Evolutionary conservation across 2,113 vertebrate genomes (phyloP).

Genomic region (Microtus richardsoni): DNA sequence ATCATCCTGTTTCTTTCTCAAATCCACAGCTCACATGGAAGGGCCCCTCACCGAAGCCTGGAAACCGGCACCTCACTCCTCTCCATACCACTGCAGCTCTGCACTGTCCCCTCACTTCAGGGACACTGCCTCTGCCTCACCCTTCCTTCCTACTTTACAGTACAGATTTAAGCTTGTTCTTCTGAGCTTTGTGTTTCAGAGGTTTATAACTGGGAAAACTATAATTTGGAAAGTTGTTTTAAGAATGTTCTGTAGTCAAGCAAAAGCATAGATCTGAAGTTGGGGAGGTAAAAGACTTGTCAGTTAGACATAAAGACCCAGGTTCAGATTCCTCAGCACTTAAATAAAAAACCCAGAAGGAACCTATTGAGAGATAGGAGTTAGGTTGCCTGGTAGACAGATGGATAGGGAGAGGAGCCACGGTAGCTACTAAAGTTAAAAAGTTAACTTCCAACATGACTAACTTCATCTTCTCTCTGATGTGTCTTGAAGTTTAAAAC

Average conservation of each 20-base stretch:
- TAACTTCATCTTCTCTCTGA: not conserved
- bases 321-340: not conserved
- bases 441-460: not conserved
- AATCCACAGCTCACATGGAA: not conserved
- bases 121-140: not conserved
- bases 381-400: not conserved
- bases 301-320: not conserved
- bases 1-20: not conserved
- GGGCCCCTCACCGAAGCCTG: not conserved
- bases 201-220: not conserved
- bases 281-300: not conserved
- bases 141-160: not conserved
- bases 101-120: not conserved
- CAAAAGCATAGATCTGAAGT: not conserved
- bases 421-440: not conserved
- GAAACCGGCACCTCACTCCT: too few species aligned
- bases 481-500: not conserved
- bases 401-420: not conserved
- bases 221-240: not conserved
- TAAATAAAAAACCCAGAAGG: too few species aligned
- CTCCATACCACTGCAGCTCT: not conserved
- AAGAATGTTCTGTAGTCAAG: not conserved
- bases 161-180: not conserved
- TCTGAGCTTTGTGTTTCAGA: not conserved
- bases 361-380: not conserved